Base-by-base conservation (phyloP, 2,888 invertebrate species). In the Megamerina dolium region DNA sequence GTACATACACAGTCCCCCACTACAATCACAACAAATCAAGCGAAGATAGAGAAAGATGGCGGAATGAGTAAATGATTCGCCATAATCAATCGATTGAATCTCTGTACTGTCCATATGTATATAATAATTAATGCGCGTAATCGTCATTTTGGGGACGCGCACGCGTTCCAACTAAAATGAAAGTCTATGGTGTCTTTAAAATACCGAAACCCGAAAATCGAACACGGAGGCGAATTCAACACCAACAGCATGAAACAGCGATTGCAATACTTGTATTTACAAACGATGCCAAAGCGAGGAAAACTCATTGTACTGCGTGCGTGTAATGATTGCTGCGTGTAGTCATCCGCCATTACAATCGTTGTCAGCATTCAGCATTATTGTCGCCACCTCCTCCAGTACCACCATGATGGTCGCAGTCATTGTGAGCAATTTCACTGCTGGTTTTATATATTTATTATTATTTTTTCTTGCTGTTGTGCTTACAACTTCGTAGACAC, bases 201-300 rank as follows among this genome's bases (percentile, higher is more conserved):
- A 23, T 8, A 23, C 23, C 6, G 23, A 6, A 23, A 23, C 23
- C 6, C 10, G 10, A 31, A 31, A 5, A 14, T 8, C 13, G 8
- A 14, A 6, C 31, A n/a, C 13, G 8, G 16, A 5, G 8, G n/a
- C 31, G n/a, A n/a, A 8, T 8, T 5, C 31, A 31, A 13, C 43
- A 58, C 58, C 58, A 61, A 60, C 58, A 56, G 43, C 23, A 39
- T n/a, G n/a, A n/a, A n/a, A 17, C 43, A 47, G 34, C 42, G 44
- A 37, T 50, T 41, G 46, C 51, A 34, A 33, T 37, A 42, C 10
- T 35, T 14, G 31, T 21, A 31, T 32, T 10, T 23, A 23, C 10
- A 14, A 16, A 18, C 17, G 20, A n/a, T n/a, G n/a, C n/a, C n/a
- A n/a, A n/a, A n/a, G n/a, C n/a, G n/a, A n/a, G n/a, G n/a, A n/a